These are phyloP conservation scores for Bucco capensis DNA, from an alignment of 2,113 vertebrate species.

Conservation along the genomic window DNA sequence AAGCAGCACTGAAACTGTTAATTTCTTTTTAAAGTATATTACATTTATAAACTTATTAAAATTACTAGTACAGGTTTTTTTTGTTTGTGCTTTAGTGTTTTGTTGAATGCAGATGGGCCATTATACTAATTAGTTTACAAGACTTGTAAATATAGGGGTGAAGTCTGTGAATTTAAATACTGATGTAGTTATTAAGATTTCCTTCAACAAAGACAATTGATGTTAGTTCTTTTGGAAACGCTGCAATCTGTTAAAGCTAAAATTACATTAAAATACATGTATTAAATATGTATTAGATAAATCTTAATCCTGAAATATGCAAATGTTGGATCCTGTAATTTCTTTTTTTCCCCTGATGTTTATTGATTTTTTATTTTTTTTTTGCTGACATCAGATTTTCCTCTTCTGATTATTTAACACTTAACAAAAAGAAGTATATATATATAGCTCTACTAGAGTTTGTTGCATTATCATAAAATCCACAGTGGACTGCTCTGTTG, in stretches of 20 bases:
- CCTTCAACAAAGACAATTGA: not conserved
- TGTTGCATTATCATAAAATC: not conserved
- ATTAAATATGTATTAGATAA: slow-evolving; percentile 41
- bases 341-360: slow-evolving; percentile 9
- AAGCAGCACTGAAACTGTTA: not conserved
- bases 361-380: not conserved
- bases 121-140: not conserved
- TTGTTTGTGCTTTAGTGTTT: not conserved
- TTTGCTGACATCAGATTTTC: not conserved
- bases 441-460: not conserved
- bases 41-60: not conserved
- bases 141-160: not conserved
- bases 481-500: not conserved
- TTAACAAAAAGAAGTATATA: not conserved
- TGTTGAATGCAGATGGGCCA: not conserved
- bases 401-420: not conserved
- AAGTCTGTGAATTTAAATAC: not conserved
- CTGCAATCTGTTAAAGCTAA: slow-evolving; percentile 14
- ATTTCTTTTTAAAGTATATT: not conserved
- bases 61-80: not conserved
- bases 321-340: not conserved
- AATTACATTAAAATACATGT: slow-evolving; percentile 15
- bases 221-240: not conserved
- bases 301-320: slow-evolving; percentile 25
- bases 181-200: not conserved